Conservation (phyloP, 1,140 invertebrate genomes). For the Uloborus diversus region DNA sequence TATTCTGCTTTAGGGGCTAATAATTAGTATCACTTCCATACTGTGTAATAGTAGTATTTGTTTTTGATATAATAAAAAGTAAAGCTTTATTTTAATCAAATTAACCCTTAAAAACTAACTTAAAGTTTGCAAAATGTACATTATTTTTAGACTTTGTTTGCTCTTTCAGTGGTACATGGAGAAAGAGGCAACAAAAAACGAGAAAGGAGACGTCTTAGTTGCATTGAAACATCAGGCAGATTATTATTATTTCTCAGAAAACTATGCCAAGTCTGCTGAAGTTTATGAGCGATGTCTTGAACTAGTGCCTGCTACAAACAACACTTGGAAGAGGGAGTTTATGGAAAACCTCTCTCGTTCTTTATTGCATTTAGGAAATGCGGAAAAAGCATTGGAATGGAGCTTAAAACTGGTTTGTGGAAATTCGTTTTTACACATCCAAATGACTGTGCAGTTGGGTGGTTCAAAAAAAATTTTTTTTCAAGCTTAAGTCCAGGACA, state of each 20-base stretch:
- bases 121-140: too few relatives aligned
- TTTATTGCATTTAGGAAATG: conserved; percentile 1
- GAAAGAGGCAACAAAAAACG: not conserved
- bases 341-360: conserved; percentile 41
- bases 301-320: conserved; percentile 28
- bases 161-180: conserved; percentile 47
- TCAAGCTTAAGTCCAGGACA: too few relatives aligned
- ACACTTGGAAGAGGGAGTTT: conserved; percentile 44
- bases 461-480: too few relatives aligned
- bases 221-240: conserved; percentile 32
- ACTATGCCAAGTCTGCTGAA: conserved; percentile 26
- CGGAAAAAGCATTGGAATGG: conserved; percentile 50
- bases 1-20: too few relatives aligned
- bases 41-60: too few relatives aligned
- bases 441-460: too few relatives aligned
- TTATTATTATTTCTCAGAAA: conserved; percentile 1
- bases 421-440: not conserved
- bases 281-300: conserved; percentile 17
- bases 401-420: conserved; percentile 23
- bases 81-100: too few relatives aligned
- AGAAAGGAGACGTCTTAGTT: not conserved
- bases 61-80: too few relatives aligned
- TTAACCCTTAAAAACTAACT: too few relatives aligned
- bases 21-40: too few relatives aligned
- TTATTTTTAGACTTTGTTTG: not conserved